phyloP scores from a whole-genome alignment of 2,888 invertebrate genomes.

The Morinoia aosen region DNA sequence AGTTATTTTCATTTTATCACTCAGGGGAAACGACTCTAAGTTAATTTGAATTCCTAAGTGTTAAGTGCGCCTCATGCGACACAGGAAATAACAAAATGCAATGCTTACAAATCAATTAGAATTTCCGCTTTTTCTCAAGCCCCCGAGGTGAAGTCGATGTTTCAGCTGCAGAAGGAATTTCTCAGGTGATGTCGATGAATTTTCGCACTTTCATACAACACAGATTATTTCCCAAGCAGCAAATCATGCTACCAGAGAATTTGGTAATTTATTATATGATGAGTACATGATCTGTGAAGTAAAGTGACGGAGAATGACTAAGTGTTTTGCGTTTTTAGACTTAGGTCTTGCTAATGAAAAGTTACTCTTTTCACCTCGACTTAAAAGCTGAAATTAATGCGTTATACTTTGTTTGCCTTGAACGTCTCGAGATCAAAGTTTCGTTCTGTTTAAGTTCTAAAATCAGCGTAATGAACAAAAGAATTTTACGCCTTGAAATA shows the following conservation, averaged over 20 bases:
- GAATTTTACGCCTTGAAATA: too few species aligned
- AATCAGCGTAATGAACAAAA: not conserved
- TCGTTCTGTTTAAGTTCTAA: not conserved
- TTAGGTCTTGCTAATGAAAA: not conserved
- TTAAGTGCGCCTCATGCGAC: not conserved
- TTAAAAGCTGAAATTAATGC: not conserved
- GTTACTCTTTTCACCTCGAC: not conserved
- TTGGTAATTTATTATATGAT: not conserved
- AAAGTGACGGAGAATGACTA: not conserved
- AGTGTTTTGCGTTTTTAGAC: not conserved
- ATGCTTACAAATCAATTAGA: not conserved
- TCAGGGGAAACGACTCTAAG: not conserved
- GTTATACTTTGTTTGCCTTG: not conserved
- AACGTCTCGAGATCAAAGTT: not conserved
- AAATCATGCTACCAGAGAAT: too few species aligned
- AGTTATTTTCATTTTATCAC: not conserved
- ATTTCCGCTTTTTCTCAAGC: not conserved
- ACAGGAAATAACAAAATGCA: not conserved
- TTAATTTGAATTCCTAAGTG: not conserved
- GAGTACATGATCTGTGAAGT: not conserved
- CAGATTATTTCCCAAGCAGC: too few species aligned
- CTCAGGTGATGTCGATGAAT: not conserved
- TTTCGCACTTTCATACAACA: too few species aligned
- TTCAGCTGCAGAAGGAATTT: not conserved
- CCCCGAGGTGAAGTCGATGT: not conserved